Base-by-base conservation (phyloP, 2,888 invertebrate species). In the Trissolcus brochymenae region DNA sequence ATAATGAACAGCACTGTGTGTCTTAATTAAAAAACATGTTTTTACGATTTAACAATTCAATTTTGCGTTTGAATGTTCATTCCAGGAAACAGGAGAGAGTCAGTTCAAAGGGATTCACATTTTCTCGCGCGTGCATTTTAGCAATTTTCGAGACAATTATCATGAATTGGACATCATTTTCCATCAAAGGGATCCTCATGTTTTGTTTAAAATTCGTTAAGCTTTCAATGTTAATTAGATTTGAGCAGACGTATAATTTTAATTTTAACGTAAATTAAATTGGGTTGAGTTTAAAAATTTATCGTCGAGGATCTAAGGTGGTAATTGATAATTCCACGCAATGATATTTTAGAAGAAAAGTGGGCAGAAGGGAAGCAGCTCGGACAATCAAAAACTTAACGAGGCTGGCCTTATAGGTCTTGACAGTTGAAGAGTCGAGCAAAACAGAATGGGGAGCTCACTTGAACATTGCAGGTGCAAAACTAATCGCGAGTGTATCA, bases 401-500 rank as follows among this genome's bases (percentile, higher is more conserved):
- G 64, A 64, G 71, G 57, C 53, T 53, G 51, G 41, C 55, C 35
- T 35, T 56, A n/a, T n/a, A 71, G 64, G 64, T 13, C 19, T n/a
- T 57, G 64, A 53, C 51, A 71, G 43, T n/a, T 49, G 53, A 62
- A 70, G 40, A 65, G 65, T 3, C 46, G 41, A 65, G 60, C 46
- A 59, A 43, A 62, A 71, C 53, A 14, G 56, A 41, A 57, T 35
- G 51, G 41, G 64, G 51, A 64, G 61, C 64, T 64, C 54, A 59
- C 57, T 56, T 46, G 64, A 46, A 53, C 62, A 64, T 54, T 65
- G 65, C 72, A 72, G 65, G 65, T 72, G 65, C 65, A 65, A 65
- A 72, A 72, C 59, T 65, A 65, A 72, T 72, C 65, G 65, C 65
- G 59, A 72, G 59, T 65, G 54, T 72, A 72, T 72, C 65, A 54